phyloP scores from a whole-genome alignment of 2,888 invertebrate genomes.

The Malthinus seriepunctatus region DNA sequence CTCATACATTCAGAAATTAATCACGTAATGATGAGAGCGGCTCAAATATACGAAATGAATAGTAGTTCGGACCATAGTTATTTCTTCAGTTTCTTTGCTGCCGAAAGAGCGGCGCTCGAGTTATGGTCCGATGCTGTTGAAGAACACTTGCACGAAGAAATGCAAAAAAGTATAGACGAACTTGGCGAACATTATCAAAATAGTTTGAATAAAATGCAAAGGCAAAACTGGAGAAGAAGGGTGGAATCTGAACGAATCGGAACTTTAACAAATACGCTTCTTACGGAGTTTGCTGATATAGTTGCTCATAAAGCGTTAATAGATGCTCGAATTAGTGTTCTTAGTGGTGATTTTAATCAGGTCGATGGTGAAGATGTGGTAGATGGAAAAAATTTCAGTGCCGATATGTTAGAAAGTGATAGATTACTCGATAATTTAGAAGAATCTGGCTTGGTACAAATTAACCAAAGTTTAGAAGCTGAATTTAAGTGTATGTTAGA shows the following conservation, averaged over 20 bases:
- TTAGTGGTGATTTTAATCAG: constrained; percentile 45
- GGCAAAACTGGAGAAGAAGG: constrained; percentile 55
- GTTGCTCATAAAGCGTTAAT: constrained; percentile 75
- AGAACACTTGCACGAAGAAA: constrained; percentile 70
- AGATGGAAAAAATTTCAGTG: constrained; percentile 31
- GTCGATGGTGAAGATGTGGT: constrained; percentile 11
- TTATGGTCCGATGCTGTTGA: constrained; percentile 77
- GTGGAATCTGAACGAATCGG: constrained; percentile 57
- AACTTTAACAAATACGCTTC: constrained; percentile 56
- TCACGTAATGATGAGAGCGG: constrained; percentile 71
- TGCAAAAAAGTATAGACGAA: constrained; percentile 71
- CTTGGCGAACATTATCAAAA: constrained; percentile 70
- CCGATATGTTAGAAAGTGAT: constrained; percentile 47
- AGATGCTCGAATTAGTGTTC: constrained; percentile 73
- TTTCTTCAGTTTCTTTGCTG: constrained; percentile 67
- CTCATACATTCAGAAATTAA: constrained; percentile 78
- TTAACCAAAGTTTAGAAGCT: constrained; percentile 61
- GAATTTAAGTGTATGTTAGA: constrained; percentile 71
- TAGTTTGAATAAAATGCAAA: constrained; percentile 62
- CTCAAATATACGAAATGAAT: constrained; percentile 68
- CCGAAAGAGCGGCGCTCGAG: constrained; percentile 71
- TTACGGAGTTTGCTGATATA: constrained; percentile 71
- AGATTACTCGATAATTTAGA: constrained; percentile 55
- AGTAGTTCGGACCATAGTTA: constrained; percentile 56
- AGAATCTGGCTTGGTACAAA: constrained; percentile 53